Evolutionary conservation across 2,888 invertebrate genomes (phyloP), one percentile per base, ranked within the genome.

Genomic region (Pachycephus smyrnensis): DNA sequence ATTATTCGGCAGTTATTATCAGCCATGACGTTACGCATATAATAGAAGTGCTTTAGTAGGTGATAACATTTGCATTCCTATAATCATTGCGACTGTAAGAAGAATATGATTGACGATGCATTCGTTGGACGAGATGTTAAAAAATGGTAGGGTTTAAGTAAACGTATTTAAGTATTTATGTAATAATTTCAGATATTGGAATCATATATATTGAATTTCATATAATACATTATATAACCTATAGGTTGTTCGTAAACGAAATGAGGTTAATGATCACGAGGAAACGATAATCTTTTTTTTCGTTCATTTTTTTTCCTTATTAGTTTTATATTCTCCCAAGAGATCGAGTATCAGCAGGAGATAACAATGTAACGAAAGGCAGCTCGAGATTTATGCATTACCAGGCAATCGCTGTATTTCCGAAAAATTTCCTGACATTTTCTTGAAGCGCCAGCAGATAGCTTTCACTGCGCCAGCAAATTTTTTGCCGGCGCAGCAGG

Each of bases 401-500:
- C 9, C 55, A 6, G 23, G 9, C 9, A 9, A 23, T 55, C 55
- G 23, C 2, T 55, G 55, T 55, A 23, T 55, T 55, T 55, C 23
- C 55, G 55, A 55, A 55, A 55, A 82, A 82, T 82, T 83, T 82
- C 79, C 80, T 79, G 79, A 84, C 84, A 85, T 88, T 88, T 87
- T 85, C 86, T 87, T 86, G 84, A 80, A 80, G 81, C 82, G 82
- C 82, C 76, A 82, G 83, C 83, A 81, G 81, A 55, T 55, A 81
- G 84, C 84, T 89, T 89, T 88, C 86, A 87, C 88, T 88, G 83
- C 87, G 87, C 88, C 86, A 89, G 90, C 89, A 89, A 87, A 85
- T 89, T 90, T 90, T 89, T 84, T 84, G 86, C 84, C 83, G 85
- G 86, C 84, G 84, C 83, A 83, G 85, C 86, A 83, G 86, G 85